Base-by-base conservation (phyloP, 2,113 vertebrate species). In the Uria lomvia region DNA sequence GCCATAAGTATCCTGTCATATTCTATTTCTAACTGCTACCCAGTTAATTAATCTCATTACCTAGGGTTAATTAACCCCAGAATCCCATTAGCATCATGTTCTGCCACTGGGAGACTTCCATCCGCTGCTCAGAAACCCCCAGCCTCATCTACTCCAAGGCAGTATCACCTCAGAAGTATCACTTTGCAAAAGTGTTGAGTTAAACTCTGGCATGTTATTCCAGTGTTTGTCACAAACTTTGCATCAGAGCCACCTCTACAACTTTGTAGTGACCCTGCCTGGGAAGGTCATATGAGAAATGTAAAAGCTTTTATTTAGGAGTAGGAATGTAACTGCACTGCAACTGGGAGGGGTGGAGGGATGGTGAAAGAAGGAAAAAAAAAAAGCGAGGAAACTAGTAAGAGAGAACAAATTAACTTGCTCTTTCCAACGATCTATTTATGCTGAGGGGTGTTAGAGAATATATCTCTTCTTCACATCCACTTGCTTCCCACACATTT, bases 301-400 rank as follows among this genome's bases (percentile, higher is more conserved):
- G 10, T 0, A 15, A 72, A 81, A 72, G 22, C 10, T 65, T 91
- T 60, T 36, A 40, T 65, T 42, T 26, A 60, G 19, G 13, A 76
- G 27, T 7, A 60, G 20, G 17, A 16, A 23, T 43, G 22, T 3
- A 72, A 50, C 42, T 23, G 32, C 11, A 38, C 45, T 63, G 30
- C 13, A 52, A 1, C 2, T 13, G 18, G 6, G 8, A 9, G 17
- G 10, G 1, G 0, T 7, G 8, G 3, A 6, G 22, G 4, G 4
- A 22, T 21, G 38, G 34, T 49, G 47, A 49, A 10, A 70, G 10
- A 40, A 4, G 5, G 7, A 60, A 71, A 77, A 66, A 71, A 77
- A 8, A 70, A 56, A 20, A 9, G 30, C 56, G 11, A 53, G 8
- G 9, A 74, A 84, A 52, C 3, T 30, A 59, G 11, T 18, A 43